Evolutionary conservation across 1,140 invertebrate species (phyloP).

Genomic region (Tetragnatha versicolor): DNA sequence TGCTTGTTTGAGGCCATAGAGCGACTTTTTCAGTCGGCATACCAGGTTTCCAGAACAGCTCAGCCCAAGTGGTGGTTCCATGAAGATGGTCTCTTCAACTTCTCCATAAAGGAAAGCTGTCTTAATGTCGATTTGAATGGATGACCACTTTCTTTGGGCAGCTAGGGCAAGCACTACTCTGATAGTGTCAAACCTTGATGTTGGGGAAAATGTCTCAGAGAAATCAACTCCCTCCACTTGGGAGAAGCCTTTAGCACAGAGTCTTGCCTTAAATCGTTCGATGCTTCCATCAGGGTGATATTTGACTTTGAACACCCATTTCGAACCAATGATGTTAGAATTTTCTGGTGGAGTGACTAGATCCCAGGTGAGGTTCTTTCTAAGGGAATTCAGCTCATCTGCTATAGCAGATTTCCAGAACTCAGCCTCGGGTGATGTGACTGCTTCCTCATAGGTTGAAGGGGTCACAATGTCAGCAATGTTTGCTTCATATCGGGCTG

Average conservation of each 20-base stretch:
- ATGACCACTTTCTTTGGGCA: no score
- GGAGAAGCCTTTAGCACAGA: no score
- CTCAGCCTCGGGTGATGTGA: constrained; percentile 3
- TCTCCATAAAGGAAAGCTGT: no score
- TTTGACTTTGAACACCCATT: constrained; percentile 49
- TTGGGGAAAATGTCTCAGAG: no score
- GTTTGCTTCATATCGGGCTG: constrained; percentile 15
- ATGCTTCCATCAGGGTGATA: constrained; percentile 21
- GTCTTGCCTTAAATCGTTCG: no score
- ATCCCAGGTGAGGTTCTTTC: constrained; percentile 2
- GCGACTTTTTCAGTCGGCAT: no score
- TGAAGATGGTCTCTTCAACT: constrained; percentile 61
- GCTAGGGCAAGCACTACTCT: no score
- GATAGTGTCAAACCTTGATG: no score
- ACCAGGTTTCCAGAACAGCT: constrained; percentile 56
- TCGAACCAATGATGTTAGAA: constrained; percentile 3
- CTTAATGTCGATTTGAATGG: no score
- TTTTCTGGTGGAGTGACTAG: not conserved
- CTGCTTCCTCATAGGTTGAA: constrained; percentile 29
- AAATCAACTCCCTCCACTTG: no score
- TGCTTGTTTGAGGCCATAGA: constrained; percentile 65
- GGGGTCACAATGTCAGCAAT: not conserved
- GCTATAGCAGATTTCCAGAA: constrained; percentile 45
- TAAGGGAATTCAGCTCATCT: constrained; percentile 28
- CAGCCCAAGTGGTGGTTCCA: constrained; percentile 63